Base-by-base conservation (phyloP, 2,797 vertebrate genomes). In the Dromococcyx pavoninus region DNA sequence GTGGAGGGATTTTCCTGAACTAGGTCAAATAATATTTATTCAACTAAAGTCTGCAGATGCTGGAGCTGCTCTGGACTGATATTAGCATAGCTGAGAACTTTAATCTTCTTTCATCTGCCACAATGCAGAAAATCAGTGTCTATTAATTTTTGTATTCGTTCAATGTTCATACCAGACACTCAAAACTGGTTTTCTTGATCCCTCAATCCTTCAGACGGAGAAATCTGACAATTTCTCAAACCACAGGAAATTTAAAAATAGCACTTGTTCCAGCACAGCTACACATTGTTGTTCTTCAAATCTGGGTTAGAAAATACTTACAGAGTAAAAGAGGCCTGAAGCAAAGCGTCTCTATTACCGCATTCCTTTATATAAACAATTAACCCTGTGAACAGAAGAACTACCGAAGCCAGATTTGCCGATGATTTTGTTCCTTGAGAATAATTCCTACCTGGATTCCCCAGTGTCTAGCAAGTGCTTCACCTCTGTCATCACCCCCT, bases 211-310 rank as follows among this genome's bases (percentile, higher is more conserved):
- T 91, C 48, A 94, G 89, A 93, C 82, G 90, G 89, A 92, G 39
- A 89, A 91, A 93, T 94, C 53, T 90, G 91, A 96, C 86, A 93
- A 91, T 94, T 95, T 94, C 86, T 96, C 57, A 95, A 85, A 94
- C 95, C 95, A 96, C 89, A 96, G 94, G 94, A 96, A 97, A 90
- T 77, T 84, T 91, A 94, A 97, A 94, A 96, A 96, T 96, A 97
- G 93, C 79, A 76, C 76, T 90, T 94, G 92, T 94, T 94, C 92
- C 88, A 94, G 91, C 50, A 86, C 76, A 91, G 80, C 78, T 85
- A 91, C 89, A 94, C 44, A 91, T 2, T 93, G 91, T 88, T 96
- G 79, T 82, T 95, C 89, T 91, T 93, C 67, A 96, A 91, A 94
- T 94, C 89, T 94, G 91, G 89, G 80, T 96, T 96, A 95, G 80